A percentile compares a stretch with the other conserved stretches of the same genome.
Conservation (phyloP, 92 coral and sea anemone genomes). For the Heteractis magnifica region DNA sequence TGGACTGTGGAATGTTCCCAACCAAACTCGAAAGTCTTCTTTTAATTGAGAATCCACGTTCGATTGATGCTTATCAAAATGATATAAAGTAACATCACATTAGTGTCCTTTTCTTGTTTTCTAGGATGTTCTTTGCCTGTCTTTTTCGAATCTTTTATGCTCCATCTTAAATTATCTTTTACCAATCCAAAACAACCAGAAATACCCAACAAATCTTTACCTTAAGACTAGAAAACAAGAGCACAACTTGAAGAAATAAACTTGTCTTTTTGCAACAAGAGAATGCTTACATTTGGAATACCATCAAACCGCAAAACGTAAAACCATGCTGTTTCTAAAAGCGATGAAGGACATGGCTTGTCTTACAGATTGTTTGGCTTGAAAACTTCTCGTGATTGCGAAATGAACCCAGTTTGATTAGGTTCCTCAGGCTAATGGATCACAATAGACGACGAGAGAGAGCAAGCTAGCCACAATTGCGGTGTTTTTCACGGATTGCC, state of each 20-base stretch:
- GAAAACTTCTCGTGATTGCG: neutral
- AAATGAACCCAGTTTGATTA: neutral
- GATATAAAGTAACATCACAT: neutral
- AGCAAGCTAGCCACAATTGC: no score
- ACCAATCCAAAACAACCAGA: neutral
- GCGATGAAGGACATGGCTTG: conserved; percentile 40
- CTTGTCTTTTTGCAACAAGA: neutral
- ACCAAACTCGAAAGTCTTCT: neutral
- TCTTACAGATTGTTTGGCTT: neutral
- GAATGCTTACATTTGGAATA: conserved; percentile 14
- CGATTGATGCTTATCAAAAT: conserved; percentile 1
- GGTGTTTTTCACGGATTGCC: neutral
- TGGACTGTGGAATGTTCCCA: neutral
- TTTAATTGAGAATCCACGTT: conserved; percentile 1
- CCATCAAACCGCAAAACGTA: conserved; percentile 33
- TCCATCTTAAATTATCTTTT: neutral
- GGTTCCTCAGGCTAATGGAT: neutral
- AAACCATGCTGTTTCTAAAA: conserved; percentile 3
- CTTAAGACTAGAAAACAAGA: neutral
- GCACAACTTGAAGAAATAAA: neutral
- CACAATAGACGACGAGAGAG: neutral
- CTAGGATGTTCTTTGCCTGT: neutral
- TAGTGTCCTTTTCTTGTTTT: neutral
- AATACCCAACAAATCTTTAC: neutral
- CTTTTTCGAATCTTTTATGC: neutral